Percentiles rank a stretch among this genome's conserved stretches.
Evolutionary conservation across 2,888 invertebrate genomes (phyloP).

Genomic region (Keiferia lycopersicella): DNA sequence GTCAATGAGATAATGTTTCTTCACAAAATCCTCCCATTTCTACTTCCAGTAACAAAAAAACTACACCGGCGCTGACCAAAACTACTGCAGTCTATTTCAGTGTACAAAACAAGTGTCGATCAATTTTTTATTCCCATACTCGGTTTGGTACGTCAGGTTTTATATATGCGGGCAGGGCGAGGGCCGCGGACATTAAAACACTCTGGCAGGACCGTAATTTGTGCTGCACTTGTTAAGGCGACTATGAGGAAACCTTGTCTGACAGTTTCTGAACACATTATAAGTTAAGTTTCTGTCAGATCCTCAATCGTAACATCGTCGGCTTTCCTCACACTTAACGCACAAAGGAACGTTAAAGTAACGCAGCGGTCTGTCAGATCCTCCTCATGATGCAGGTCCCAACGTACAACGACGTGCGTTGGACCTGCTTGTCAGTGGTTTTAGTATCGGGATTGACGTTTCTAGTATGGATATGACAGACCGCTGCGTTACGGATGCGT

Average conservation of each 20-base stretch:
- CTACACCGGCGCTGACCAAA: constrained; percentile 1
- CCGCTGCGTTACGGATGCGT: no score
- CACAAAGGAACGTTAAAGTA: no score
- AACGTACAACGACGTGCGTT: no score
- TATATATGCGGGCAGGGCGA: constrained; percentile 15
- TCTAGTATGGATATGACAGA: no score
- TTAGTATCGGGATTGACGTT: no score
- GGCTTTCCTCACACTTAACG: no score
- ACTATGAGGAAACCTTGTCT: not conserved
- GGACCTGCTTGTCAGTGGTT: no score
- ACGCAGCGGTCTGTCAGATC: no score
- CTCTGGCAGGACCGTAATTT: constrained; percentile 61
- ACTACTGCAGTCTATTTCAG: not conserved
- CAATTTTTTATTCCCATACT: constrained; percentile 19
- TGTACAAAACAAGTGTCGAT: constrained; percentile 11
- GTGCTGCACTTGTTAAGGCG: constrained; percentile 37
- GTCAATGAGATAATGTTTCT: no score
- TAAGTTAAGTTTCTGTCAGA: not conserved
- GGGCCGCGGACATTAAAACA: constrained; percentile 49
- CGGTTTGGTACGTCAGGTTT: constrained; percentile 12
- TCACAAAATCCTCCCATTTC: not conserved
- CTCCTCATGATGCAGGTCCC: no score
- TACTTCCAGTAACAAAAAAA: not conserved
- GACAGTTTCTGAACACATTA: not conserved
- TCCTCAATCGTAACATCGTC: no score